Evolutionary conservation across 2,113 vertebrate genomes (phyloP).

Genomic region (Chrysochloris asiatica): DNA sequence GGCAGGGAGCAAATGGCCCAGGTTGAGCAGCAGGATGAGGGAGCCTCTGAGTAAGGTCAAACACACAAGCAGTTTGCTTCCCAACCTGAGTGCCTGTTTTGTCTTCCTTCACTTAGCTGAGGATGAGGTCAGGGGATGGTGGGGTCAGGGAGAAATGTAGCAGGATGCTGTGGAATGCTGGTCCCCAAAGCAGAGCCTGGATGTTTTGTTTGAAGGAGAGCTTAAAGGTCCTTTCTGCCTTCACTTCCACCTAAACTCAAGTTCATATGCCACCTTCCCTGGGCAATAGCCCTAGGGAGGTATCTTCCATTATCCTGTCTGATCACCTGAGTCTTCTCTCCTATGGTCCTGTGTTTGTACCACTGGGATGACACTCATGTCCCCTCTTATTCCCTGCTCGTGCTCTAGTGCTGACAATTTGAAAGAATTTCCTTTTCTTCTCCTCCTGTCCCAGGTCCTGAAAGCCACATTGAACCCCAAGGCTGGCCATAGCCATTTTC

Average conservation of each 20-base stretch:
- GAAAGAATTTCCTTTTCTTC: not conserved
- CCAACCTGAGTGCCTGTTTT: too few relatives aligned
- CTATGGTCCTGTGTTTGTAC: not conserved
- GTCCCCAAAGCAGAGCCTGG: not conserved
- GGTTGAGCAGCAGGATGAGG: too few relatives aligned
- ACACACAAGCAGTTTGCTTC: too few relatives aligned
- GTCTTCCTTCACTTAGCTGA: too few relatives aligned
- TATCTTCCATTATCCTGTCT: not conserved
- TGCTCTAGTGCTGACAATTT: not conserved
- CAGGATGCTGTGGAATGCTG: not conserved
- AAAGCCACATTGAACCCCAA: not conserved
- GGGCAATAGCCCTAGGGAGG: not conserved
- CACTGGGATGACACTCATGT: not conserved
- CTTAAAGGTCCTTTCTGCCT: not conserved
- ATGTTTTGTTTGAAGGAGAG: not conserved
- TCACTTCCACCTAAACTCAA: not conserved
- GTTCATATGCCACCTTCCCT: not conserved
- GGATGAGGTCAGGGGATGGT: too few relatives aligned
- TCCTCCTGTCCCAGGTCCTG: not conserved
- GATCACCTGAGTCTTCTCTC: not conserved
- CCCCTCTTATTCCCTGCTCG: not conserved
- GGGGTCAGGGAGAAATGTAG: too few relatives aligned
- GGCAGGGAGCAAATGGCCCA: too few relatives aligned
- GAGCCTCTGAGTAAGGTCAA: too few relatives aligned
- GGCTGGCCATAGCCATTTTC: not conserved